Base-by-base conservation (phyloP, 2,888 invertebrate species). In the Cotesia congregata region DNA sequence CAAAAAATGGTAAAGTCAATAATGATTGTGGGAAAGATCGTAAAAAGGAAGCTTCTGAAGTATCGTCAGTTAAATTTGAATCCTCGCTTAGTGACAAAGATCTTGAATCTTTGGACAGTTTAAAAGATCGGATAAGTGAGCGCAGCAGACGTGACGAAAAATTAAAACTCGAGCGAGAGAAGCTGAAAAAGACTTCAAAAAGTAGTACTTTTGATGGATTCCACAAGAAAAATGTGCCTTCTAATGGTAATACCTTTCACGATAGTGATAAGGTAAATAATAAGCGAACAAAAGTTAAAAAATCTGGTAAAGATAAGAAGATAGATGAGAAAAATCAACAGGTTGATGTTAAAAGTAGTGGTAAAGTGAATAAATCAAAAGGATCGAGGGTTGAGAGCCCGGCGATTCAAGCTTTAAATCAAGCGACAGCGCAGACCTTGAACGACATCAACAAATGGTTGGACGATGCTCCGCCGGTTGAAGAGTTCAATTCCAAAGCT, bases 371-470 rank as follows among this genome's bases (percentile, higher is more conserved):
- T 69, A 88, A 87, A 80, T 82, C 85, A 81, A 88, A 86, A 84
- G 86, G 84, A 76, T 85, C 84, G 71, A 87, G 83, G 77, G 87
- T 88, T 77, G 88, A 88, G 74, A 88, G 84, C 78, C 92, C 93
- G 39, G 92, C 92, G 70, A 91, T 93, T 82, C 94, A 94, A 85
- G 94, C 94, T 2, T 88, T 94, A 20, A 93, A 93, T 84, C 91
- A 94, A 79, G 94, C 94, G 7, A 94, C 94, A 0, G 94, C 94
- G 84, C 94, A 95, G 90, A 95, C 94, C 15, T 82, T 89, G 71
- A 86, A 89, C 80, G 96, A 96, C 87, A 96, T 96, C 64, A 96
- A 95, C 87, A 95, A 96, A 85, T 96, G 96, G 96, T 90, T 97
- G 78, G 96, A 96, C 85, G 96, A 96, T 83, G 94, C 96, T 0